Percentiles rank a stretch among this genome's conserved stretches.
Conservation (phyloP, 2,113 vertebrate species). For the Misgurnus mizolepis region DNA sequence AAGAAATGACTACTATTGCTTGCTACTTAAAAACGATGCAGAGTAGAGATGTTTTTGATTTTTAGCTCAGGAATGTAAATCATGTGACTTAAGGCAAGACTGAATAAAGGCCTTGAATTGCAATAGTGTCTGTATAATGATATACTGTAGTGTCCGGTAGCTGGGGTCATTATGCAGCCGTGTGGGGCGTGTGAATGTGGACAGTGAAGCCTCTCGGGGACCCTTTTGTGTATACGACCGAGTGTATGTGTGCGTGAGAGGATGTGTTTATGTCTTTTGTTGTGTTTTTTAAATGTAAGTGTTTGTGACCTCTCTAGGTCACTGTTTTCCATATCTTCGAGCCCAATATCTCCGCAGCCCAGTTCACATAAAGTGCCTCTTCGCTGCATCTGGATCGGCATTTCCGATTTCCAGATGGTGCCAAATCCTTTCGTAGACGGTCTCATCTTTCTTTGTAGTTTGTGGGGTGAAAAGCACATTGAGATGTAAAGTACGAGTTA, state of each 20-base stretch:
- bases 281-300: slow-evolving; percentile 32
- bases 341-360: slow-evolving; percentile 3
- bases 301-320: slow-evolving; percentile 38
- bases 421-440: background rate
- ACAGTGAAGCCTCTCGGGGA: slow-evolving; percentile 16
- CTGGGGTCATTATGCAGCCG: slow-evolving; percentile 34
- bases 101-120: background rate
- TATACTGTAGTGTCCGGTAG: background rate
- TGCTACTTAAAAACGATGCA: too few species aligned
- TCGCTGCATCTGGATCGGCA: slow-evolving; percentile 41
- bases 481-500: background rate
- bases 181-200: slow-evolving; percentile 47
- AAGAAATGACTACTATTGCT: too few species aligned
- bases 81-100: background rate
- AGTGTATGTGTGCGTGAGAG: slow-evolving; percentile 7
- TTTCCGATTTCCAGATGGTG: slow-evolving; percentile 33
- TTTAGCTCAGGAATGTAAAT: background rate
- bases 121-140: background rate
- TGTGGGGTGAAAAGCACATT: background rate
- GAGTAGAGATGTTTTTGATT: too few species aligned
- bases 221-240: background rate
- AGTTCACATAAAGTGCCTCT: slow-evolving; percentile 11
- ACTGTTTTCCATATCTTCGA: slow-evolving; percentile 49
- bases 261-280: slow-evolving; percentile 21
- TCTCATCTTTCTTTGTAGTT: slow-evolving; percentile 19